phyloP scores from a whole-genome alignment of 2,888 invertebrate genomes.

The Lithosia quadra region DNA sequence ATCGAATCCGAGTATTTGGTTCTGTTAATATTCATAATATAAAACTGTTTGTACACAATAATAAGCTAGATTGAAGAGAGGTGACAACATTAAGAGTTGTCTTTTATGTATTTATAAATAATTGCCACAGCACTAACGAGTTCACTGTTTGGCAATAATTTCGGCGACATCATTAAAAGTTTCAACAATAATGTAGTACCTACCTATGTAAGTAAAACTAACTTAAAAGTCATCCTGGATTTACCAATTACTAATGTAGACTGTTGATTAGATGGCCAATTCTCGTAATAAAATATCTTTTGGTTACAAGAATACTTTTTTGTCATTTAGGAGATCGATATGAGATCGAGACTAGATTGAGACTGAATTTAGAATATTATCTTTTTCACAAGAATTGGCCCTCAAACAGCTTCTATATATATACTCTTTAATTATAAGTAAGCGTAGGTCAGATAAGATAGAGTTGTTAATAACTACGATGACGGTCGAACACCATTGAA shows the following conservation, averaged over 20 bases:
- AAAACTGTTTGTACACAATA: not conserved
- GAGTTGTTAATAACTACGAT: constrained; percentile 44
- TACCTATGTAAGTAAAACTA: constrained; percentile 3
- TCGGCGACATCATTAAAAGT: not conserved
- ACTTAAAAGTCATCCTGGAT: no score
- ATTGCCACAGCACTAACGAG: not conserved
- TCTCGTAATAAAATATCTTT: no score
- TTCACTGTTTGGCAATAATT: not conserved
- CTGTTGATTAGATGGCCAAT: no score
- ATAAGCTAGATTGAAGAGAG: constrained; percentile 2
- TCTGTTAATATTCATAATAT: not conserved
- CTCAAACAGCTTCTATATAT: no score
- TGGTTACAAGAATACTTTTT: no score
- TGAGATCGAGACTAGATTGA: no score
- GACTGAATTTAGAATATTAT: no score
- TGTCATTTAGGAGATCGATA: no score
- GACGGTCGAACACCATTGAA: constrained; percentile 45
- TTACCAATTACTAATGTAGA: no score
- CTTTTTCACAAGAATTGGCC: no score
- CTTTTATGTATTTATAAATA: not conserved
- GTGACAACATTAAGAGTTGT: not conserved
- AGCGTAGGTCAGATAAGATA: not conserved
- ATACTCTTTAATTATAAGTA: not conserved
- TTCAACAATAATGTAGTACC: not conserved
- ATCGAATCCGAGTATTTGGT: not conserved